phyloP scores from a whole-genome alignment of 2,113 vertebrate genomes.

The Scomber japonicus region DNA sequence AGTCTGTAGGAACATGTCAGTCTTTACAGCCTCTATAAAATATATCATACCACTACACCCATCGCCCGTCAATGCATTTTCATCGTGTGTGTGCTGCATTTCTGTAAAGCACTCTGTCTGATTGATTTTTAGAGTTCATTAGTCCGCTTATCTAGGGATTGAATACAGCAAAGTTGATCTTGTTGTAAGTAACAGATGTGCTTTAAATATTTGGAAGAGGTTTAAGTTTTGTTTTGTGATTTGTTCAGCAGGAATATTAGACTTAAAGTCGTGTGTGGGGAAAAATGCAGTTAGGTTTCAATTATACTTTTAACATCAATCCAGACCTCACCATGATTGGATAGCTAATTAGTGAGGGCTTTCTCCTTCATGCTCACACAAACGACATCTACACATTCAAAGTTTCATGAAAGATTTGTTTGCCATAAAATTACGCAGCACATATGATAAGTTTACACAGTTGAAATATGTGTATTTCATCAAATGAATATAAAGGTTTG shows the following conservation, averaged over 20 bases:
- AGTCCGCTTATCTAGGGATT: not conserved
- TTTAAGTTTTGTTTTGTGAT: not conserved
- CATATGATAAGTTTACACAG: not conserved
- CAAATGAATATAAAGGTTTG: too few relatives aligned
- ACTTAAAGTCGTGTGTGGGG: not conserved
- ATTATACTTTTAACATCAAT: not conserved
- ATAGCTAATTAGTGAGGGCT: not conserved
- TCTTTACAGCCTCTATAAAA: not conserved
- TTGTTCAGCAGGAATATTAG: not conserved
- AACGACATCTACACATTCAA: too few relatives aligned
- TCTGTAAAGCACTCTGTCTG: slow-evolving; percentile 3
- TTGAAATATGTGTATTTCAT: not conserved
- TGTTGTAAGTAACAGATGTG: not conserved
- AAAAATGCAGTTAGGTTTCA: not conserved
- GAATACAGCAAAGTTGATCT: not conserved
- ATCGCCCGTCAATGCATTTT: slow-evolving; percentile 16
- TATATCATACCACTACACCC: not conserved
- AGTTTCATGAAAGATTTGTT: too few relatives aligned
- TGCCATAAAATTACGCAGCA: too few relatives aligned
- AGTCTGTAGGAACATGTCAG: not conserved
- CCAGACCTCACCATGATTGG: not conserved
- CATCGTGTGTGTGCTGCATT: slow-evolving; percentile 14
- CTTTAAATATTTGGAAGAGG: not conserved
- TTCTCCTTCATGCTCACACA: too few relatives aligned
- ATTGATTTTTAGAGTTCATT: not conserved